Base-by-base conservation (phyloP, 2,113 vertebrate genomes). In the Halichoeres trimaculatus region DNA sequence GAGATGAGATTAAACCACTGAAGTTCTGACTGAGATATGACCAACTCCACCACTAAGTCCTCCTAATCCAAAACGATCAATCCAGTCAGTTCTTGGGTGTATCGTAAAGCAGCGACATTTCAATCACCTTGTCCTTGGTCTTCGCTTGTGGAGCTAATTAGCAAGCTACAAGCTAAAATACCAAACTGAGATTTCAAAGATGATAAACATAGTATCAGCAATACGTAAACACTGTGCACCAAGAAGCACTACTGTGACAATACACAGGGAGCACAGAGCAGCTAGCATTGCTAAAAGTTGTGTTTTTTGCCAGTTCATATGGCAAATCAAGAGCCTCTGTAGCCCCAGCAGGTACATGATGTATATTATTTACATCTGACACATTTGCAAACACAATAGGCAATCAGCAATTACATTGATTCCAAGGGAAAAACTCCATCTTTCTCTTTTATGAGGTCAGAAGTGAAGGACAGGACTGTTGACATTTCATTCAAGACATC, bases 401-500 rank as follows among this genome's bases (percentile, higher is more conserved):
- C 24, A 56, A 57, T 19, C 23, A 24, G 19, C 11, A 47, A 40
- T 35, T 35, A 30, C 59, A 16, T 14, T 5, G 16, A 47, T 23
- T 26, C 2, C 16, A 38, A 5, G 6, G 19, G 52, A 58, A 20
- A 6, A 1, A 53, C 8, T 13, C 26, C 12, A 19, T 45, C 6
- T 34, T 30, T 22, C 1, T 55, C n/a, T 48, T 8, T 65, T 52
- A 17, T 8, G 22, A 35, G 40, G 22, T 66, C 57, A 66, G 47
- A 77, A 47, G 56, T 48, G 41, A 61, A 2, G 41, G 47, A 10
- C 4, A 40, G 48, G 34, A 67, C 48, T 36, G 13, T 24, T 34
- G 24, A 45, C 7, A 59, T 0, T 11, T 36, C n/a, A 11, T 74
- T 35, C 19, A 48, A n/a, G n/a, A n/a, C n/a, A n/a, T n/a, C n/a